Evolutionary conservation across 2,888 invertebrate genomes (phyloP).

Genomic region (Hirtodrosophila histrioides): DNA sequence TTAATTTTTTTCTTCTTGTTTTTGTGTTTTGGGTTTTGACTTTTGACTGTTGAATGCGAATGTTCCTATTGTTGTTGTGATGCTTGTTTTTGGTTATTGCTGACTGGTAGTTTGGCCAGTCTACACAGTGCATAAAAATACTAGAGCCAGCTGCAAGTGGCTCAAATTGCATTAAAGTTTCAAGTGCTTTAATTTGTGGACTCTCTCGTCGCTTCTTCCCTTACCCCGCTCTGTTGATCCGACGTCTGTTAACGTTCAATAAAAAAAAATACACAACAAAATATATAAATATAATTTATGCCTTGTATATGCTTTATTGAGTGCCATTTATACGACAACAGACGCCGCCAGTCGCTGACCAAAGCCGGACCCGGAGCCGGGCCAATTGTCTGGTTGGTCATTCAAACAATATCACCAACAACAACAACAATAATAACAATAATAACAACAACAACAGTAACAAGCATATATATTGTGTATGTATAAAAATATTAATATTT

Average conservation of each 20-base stretch:
- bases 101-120: constrained; percentile 29
- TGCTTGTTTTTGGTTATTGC: constrained; percentile 5
- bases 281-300: constrained; percentile 70
- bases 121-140: constrained; percentile 35
- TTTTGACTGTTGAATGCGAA: constrained; percentile 59
- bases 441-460: constrained; percentile 3
- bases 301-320: constrained; percentile 74
- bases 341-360: constrained; percentile 59
- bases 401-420: constrained; percentile 33
- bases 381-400: constrained; percentile 47
- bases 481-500: constrained; percentile 57
- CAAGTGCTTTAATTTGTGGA: constrained; percentile 67
- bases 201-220: neutral
- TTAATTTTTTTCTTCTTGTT: constrained; percentile 62
- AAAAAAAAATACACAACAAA: constrained; percentile 42
- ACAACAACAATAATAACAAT: constrained; percentile 8
- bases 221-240: constrained; percentile 3
- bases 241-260: constrained; percentile 46
- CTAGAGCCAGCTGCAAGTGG: constrained; percentile 29
- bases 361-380: constrained; percentile 34
- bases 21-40: constrained; percentile 12
- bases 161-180: constrained; percentile 73
- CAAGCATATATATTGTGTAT: constrained; percentile 15
- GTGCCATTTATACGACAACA: constrained; percentile 75
- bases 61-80: constrained; percentile 16